phyloP scores from a whole-genome alignment of 1,140 invertebrate genomes.

The Parasteatoda tepidariorum region DNA sequence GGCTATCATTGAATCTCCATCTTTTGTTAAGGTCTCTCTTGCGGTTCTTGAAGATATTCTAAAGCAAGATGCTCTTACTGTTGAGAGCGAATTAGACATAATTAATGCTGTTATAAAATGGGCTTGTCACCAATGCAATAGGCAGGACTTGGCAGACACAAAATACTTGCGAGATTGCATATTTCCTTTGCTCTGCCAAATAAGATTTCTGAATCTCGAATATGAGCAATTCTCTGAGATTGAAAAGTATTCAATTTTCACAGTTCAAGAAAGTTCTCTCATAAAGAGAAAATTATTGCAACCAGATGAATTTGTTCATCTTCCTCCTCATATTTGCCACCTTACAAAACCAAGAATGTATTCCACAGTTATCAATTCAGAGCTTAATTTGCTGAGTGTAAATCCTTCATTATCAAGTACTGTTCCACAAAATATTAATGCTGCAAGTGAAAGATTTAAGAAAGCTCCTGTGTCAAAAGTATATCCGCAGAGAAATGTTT shows the following conservation, averaged over 20 bases:
- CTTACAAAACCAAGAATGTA: background rate
- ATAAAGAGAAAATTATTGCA: slow-evolving; percentile 3
- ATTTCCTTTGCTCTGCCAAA: background rate
- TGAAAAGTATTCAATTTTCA: slow-evolving; percentile 2
- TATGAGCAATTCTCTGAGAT: slow-evolving; percentile 5
- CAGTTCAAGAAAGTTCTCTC: background rate
- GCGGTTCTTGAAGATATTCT: slow-evolving; percentile 10
- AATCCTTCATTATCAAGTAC: background rate
- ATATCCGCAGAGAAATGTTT: background rate
- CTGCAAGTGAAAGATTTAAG: background rate
- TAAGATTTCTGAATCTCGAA: slow-evolving; percentile 8
- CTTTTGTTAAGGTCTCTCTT: slow-evolving; percentile 2
- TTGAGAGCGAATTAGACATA: background rate
- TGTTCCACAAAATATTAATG: background rate
- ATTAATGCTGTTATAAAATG: background rate
- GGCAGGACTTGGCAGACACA: background rate
- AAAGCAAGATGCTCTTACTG: background rate
- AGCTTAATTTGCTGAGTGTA: background rate
- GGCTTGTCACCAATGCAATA: background rate
- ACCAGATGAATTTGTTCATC: background rate
- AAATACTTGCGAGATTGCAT: background rate
- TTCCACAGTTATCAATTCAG: background rate
- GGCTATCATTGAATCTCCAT: background rate
- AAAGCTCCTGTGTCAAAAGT: slow-evolving; percentile 10
- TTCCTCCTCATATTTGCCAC: background rate